Percentiles rank a stretch among this genome's conserved stretches.
phyloP scores from a whole-genome alignment of 2,888 invertebrate species.

The Fragum whitleyi region DNA sequence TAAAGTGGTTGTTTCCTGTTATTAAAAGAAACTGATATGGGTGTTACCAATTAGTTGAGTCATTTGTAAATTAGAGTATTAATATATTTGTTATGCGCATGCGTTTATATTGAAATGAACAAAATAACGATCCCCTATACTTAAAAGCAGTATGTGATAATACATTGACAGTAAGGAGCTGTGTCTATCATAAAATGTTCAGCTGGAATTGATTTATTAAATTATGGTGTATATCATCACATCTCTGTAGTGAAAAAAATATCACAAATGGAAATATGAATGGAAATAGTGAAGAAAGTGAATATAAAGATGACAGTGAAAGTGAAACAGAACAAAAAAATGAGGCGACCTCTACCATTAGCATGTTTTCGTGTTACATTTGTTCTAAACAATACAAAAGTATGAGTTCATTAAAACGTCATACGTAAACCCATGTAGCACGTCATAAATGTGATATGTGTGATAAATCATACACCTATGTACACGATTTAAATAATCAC shows the following conservation, averaged over 20 bases:
- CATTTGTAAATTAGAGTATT: no score
- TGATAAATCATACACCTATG: neutral
- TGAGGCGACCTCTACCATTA: neutral
- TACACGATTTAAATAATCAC: neutral
- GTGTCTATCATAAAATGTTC: no score
- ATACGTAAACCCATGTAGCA: slow-evolving; percentile 23
- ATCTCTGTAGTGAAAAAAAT: neutral
- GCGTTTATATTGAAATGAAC: no score
- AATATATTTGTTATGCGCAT: no score
- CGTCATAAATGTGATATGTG: slow-evolving; percentile 23
- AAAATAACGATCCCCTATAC: no score
- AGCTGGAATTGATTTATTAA: no score
- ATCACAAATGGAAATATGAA: neutral
- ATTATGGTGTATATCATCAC: neutral
- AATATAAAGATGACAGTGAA: neutral
- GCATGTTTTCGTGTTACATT: neutral
- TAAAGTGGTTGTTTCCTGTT: no score
- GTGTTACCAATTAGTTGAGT: no score
- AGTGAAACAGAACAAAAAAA: neutral
- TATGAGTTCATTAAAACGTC: slow-evolving; percentile 17
- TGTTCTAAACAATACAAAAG: slow-evolving; percentile 25
- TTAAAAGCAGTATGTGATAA: no score
- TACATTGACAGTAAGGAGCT: no score
- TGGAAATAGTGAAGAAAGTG: neutral
- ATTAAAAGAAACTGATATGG: no score